Evolutionary conservation across 2,113 vertebrate species (phyloP).

Genomic region (Bujurquina vittata): DNA sequence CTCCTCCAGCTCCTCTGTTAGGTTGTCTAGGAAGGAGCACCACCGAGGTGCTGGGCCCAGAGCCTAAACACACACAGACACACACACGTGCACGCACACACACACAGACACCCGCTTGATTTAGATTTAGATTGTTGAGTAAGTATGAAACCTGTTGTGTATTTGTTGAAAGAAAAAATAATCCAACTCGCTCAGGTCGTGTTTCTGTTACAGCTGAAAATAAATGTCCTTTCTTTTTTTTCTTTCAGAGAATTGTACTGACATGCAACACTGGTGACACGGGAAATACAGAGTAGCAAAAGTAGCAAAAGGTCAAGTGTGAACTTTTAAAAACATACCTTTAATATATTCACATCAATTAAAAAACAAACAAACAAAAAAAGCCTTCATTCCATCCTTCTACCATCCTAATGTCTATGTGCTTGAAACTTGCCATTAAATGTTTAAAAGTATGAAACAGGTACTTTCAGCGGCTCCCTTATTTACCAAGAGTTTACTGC

Average conservation of each 20-base stretch:
- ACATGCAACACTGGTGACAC: not conserved
- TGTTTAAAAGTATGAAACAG: too few relatives aligned
- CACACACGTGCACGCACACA: conserved; percentile 7
- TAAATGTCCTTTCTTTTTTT: not conserved
- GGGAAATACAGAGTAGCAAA: not conserved
- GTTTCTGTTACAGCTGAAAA: not conserved
- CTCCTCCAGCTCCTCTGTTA: conserved; percentile 97
- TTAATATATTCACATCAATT: too few relatives aligned
- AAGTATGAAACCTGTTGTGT: not conserved
- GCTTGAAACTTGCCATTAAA: too few relatives aligned
- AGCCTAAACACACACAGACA: conserved; percentile 78
- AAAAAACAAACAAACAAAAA: too few relatives aligned
- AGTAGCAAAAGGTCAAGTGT: not conserved
- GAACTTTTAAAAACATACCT: not conserved
- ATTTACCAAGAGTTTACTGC: not conserved
- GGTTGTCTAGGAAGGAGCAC: conserved; percentile 97
- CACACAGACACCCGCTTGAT: not conserved
- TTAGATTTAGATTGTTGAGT: conserved; percentile 33
- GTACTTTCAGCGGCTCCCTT: too few relatives aligned
- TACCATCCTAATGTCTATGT: not conserved
- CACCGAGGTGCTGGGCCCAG: conserved; percentile 94
- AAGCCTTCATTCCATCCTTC: not conserved
- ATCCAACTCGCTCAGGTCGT: not conserved
- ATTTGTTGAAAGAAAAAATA: conserved; percentile 41
- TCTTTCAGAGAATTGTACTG: not conserved